Conservation (phyloP, 1,140 invertebrate species). For the Neodiprion virginianus region DNA sequence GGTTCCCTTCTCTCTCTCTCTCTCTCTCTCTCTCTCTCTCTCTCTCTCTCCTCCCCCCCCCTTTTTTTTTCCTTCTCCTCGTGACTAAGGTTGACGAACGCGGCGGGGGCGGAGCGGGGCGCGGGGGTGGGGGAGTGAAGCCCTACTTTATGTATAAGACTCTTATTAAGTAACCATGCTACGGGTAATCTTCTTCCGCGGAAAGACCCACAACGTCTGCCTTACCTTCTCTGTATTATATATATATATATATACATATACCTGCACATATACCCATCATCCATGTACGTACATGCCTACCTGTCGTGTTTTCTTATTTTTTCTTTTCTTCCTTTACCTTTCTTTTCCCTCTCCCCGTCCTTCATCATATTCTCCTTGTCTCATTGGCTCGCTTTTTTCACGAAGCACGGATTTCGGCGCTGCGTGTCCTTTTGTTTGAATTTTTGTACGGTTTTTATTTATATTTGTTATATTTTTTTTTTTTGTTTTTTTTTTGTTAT, state of each 20-base stretch:
- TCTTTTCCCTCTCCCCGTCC: background rate
- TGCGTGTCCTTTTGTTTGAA: too few relatives aligned
- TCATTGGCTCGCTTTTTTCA: too few relatives aligned
- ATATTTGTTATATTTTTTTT: too few relatives aligned
- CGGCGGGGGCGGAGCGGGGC: background rate
- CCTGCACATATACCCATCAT: background rate
- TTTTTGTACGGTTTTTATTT: too few relatives aligned
- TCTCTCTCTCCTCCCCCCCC: background rate
- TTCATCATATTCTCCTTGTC: too few relatives aligned
- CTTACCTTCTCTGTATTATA: background rate
- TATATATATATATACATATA: constrained; percentile 2
- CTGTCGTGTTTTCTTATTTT: too few relatives aligned
- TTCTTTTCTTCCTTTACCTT: too few relatives aligned
- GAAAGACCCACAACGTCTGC: background rate
- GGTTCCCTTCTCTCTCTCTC: background rate
- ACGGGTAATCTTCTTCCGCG: constrained; percentile 1
- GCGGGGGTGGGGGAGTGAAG: background rate
- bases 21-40: constrained; percentile 3
- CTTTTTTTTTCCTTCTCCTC: background rate
- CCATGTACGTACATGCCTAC: background rate
- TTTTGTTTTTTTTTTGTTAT: too few relatives aligned
- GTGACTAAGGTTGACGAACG: too few relatives aligned
- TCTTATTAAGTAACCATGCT: constrained; percentile 6
- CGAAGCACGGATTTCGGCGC: too few relatives aligned
- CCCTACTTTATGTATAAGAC: background rate